Base-by-base conservation (phyloP, 1,140 invertebrate species). In the Adelges cooleyi region DNA sequence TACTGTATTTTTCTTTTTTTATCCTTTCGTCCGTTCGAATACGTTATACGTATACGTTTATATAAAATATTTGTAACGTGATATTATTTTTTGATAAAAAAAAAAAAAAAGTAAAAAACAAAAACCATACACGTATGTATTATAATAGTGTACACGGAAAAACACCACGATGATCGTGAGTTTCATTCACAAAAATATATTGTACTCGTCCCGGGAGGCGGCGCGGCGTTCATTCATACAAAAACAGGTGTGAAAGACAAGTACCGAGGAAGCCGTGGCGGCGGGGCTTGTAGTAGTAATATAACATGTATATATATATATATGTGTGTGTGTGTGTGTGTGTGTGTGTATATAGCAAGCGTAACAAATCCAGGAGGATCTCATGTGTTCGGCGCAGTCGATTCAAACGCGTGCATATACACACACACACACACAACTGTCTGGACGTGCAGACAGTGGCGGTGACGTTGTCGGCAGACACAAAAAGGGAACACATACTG, bases 121-220 rank as follows among this genome's bases (percentile, higher is more conserved):
- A 0, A 25, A 27, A 22, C 3, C 13, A 18, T 11, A 52, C 17
- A 1, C 3, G 17, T 18, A 11, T 50, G 11, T 40, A 44, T 8
- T 38, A 38, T 8, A 38, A 33, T n/a, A 18, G 51, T 56, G 38
- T 42, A 42, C 36, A n/a, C 5, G 53, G 25, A 42, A 56, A 56
- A 33, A 40, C 53, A 56, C 53, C 5, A 17, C 23, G 53, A 56
- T 40, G 53, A 56, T 56, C 53, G 36, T 53, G 51, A 53, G 51
- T 56, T 56, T 56, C 53, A 56, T 56, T 56, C 53, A 56, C 38
- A 56, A 56, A n/a, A 56, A 56, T 25, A 56, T 20, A 53, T 6
- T 38, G 22, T 13, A 17, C 13, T 18, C 22, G 38, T 40, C 33
- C 8, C 23, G 11, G 36, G 20, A 38, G 52, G 20, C 33, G 25